Evolutionary conservation across 1,140 invertebrate genomes (phyloP).

Genomic region (Micrasema longulum): DNA sequence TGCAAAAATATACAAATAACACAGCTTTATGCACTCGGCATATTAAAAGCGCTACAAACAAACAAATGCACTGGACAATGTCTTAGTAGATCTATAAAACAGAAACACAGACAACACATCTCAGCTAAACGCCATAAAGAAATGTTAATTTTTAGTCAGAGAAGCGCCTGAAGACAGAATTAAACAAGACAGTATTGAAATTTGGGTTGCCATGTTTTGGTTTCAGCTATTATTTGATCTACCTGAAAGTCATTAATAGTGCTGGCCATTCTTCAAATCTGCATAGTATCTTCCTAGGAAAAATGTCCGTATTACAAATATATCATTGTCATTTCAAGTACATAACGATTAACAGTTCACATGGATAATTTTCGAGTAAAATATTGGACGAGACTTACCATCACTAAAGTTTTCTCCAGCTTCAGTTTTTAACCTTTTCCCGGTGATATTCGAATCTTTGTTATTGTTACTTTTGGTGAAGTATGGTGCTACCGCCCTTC

Average conservation of each 20-base stretch:
- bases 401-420: constrained; percentile 45
- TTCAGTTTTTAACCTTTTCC: constrained; percentile 51
- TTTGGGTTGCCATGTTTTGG: constrained; percentile 12
- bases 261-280: constrained; percentile 40
- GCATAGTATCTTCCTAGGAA: constrained; percentile 50
- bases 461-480: constrained; percentile 28
- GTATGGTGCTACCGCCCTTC: constrained; percentile 55
- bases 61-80: too few species aligned
- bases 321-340: too few species aligned
- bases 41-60: too few species aligned
- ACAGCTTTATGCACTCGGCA: too few species aligned
- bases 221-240: constrained; percentile 14
- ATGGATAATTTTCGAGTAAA: too few species aligned
- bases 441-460: constrained; percentile 28
- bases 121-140: constrained; percentile 6
- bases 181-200: constrained; percentile 36
- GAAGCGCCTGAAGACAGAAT: constrained; percentile 26
- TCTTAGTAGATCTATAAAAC: too few species aligned
- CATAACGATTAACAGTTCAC: too few species aligned
- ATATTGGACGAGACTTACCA: too few species aligned
- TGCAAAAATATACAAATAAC: too few species aligned
- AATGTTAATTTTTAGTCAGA: constrained; percentile 21
- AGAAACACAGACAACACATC: constrained; percentile 6
- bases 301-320: constrained; percentile 18
- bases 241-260: constrained; percentile 30